Conservation (phyloP, 2,888 invertebrate species). For the Phengaris alcon region DNA sequence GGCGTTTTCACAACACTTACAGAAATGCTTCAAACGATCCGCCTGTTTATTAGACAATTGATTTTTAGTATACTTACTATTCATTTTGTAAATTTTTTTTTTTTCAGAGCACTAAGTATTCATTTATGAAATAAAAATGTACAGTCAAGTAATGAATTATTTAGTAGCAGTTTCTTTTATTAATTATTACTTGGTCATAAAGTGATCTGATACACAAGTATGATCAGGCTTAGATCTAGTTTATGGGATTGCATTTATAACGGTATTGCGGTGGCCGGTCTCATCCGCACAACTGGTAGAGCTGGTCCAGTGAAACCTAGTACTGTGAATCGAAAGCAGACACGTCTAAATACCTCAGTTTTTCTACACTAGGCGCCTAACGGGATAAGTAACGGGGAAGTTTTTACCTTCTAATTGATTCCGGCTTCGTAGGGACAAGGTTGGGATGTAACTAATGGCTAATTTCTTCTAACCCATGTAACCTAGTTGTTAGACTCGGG, state of each 20-base stretch:
- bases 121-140: too few species aligned
- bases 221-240: background rate
- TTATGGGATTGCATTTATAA: slow-evolving; percentile 12
- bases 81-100: too few species aligned
- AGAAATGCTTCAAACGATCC: too few species aligned
- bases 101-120: too few species aligned
- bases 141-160: too few species aligned
- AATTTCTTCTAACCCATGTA: slow-evolving; percentile 7
- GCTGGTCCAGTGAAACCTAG: slow-evolving; percentile 57
- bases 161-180: background rate
- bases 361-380: slow-evolving; percentile 40
- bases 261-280: slow-evolving; percentile 19
- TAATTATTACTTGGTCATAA: background rate
- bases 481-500: slow-evolving; percentile 4
- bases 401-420: slow-evolving; percentile 13
- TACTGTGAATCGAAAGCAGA: slow-evolving; percentile 58
- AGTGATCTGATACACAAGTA: slow-evolving; percentile 2
- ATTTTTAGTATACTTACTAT: too few species aligned
- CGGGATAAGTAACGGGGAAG: slow-evolving; percentile 32
- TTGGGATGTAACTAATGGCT: background rate
- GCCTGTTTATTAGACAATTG: too few species aligned
- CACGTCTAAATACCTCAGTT: slow-evolving; percentile 49
- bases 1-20: too few species aligned
- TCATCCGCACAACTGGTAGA: slow-evolving; percentile 49
- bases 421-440: slow-evolving; percentile 16